Evolutionary conservation across 2,888 invertebrate species (phyloP).

Genomic region (Pheosia tremula): DNA sequence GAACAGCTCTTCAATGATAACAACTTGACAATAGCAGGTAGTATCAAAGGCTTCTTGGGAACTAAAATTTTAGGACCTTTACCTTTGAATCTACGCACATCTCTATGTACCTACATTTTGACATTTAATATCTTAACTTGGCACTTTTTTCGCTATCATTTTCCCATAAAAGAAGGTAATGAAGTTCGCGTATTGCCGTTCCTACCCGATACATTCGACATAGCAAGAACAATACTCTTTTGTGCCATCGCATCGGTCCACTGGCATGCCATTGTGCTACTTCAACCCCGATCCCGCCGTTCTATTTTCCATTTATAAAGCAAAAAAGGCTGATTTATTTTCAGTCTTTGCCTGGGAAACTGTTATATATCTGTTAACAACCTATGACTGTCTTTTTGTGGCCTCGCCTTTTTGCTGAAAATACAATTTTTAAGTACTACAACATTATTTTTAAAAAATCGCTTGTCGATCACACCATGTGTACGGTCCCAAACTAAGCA

Average conservation of each 20-base stretch:
- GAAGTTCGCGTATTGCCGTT: conserved; percentile 68
- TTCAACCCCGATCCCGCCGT: conserved; percentile 69
- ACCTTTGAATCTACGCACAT: no score
- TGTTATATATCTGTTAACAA: conserved; percentile 13
- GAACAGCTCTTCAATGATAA: no score
- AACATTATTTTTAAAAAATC: no score
- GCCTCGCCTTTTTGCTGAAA: neutral
- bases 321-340: conserved; percentile 59
- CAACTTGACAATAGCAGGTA: no score
- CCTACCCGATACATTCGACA: conserved; percentile 75
- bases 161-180: conserved; percentile 51
- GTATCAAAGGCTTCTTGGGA: no score
- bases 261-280: conserved; percentile 57
- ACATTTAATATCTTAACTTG: neutral
- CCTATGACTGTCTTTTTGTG: neutral
- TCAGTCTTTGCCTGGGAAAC: conserved; percentile 39
- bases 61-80: no score
- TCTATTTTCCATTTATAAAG: conserved; percentile 70
- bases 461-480: no score
- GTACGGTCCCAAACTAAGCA: no score
- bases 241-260: conserved; percentile 70
- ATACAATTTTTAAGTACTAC: no score
- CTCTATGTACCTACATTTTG: neutral
- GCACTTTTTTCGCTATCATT: conserved; percentile 37
- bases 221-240: conserved; percentile 78